Base-by-base conservation (phyloP, 2,888 invertebrate species). In the Trachelus troglodyta region DNA sequence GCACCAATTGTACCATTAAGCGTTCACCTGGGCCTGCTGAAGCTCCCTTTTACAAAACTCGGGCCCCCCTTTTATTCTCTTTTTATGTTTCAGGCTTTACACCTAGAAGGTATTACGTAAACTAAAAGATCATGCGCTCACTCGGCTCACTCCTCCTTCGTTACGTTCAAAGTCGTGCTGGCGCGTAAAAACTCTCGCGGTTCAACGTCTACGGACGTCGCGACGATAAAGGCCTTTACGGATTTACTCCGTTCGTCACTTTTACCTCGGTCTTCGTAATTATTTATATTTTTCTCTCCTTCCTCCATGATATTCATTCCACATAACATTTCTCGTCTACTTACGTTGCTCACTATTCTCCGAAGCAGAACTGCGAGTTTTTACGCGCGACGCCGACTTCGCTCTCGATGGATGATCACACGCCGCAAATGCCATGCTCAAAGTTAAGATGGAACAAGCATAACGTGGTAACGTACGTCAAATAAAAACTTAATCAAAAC, bases 381-480 rank as follows among this genome's bases (percentile, higher is more conserved):
- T 71, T 34, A 71, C 71, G 71, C 71, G 74, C 74, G 35, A 35
- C 34, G 35, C 74, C 34, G 30, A 34, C 74, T 35, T 74, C n/a
- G 35, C 30, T 35, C 30, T 35, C 34, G 81, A 84, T 79, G 83
- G 81, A 82, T 56, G 56, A 56, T 80, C 86, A 86, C 88, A 80
- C 82, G 87, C 84, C 87, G 87, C 85, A 86, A 88, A 87, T 89
- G 87, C 86, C 89, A 89, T 89, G 89, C 89, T 87, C 81, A 86
- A 87, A 84, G 80, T 84, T 83, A 85, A 83, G 81, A 87, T 83
- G 81, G 86, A 88, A 88, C 87, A 89, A 89, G 87, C 86, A 85
- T 84, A 81, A 81, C 76, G 75, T 76, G 75, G 71, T 76, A 37
- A 73, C 79, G 37, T 77, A 79, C 77, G 74, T 68, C 69, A 76